These are phyloP conservation scores for Mormoops blainvillei DNA, from an alignment of 2,113 vertebrate genomes.

Conservation along the genomic window DNA sequence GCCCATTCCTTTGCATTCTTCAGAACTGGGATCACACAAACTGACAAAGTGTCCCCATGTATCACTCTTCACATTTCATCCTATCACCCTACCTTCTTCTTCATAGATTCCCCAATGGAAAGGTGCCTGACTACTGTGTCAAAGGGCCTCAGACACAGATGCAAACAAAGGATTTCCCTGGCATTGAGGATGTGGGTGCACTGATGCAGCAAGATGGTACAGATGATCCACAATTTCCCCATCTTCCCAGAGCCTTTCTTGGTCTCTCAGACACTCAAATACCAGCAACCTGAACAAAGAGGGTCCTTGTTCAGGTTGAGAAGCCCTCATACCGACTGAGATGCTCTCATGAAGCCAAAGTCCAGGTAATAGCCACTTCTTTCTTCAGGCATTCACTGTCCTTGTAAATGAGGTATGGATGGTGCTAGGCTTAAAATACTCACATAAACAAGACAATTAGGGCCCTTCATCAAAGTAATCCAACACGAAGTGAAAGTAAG, in stretches of 20 bases:
- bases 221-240: background rate
- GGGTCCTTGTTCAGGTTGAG: background rate
- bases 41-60: background rate
- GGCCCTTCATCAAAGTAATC: background rate
- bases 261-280: background rate
- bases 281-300: constrained; percentile 23
- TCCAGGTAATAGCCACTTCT: background rate
- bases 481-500: background rate
- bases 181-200: background rate
- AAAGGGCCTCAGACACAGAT: background rate
- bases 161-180: background rate
- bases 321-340: background rate
- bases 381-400: background rate
- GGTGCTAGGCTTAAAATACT: background rate
- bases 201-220: background rate
- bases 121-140: background rate
- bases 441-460: background rate
- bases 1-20: background rate
- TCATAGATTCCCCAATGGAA: background rate
- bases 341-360: background rate
- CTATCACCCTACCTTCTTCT: background rate
- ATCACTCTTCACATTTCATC: background rate
- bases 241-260: background rate
- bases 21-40: background rate
- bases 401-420: background rate